Evolutionary conservation across 2,797 vertebrate genomes (phyloP), one percentile per base, ranked within the genome.

Genomic region (Percopsis omiscomaycus): DNA sequence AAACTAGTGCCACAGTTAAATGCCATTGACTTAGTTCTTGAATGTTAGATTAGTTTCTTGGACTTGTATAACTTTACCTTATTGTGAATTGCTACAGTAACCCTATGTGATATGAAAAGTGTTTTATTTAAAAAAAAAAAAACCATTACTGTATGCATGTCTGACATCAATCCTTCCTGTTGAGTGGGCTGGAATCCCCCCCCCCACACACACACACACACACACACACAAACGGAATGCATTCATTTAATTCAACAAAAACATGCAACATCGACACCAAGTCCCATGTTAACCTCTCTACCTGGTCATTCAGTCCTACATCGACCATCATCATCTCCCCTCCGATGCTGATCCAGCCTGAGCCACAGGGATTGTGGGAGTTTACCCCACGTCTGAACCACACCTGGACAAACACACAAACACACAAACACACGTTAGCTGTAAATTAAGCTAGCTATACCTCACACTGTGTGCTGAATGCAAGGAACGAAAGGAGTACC

Each of bases 361-460:
- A 96, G 55, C 98, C 98, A 59, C 95, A 93, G 44, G 97, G 95
- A 63, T 96, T 98, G 86, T 99, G 95, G 0, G 97, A 98, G 79
- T 95, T 97, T 65, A 99, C 93, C 0, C 98, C 97, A 76, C 97
- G 95, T 81, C 97, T 91, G 87, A 99, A 99, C 98, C 98, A 99
- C 37, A 99, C 95, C 98, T 99, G 52, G 49, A 59, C 49, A 61
- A 28, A 78, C 2, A 54, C 49, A 64, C 14, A 45, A 48, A 72
- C 54, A 62, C 9, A 58, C 11, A 60, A 3, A 59, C 5, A 64
- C 42, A 62, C 1, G 9, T 9, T 3, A 3, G 9, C 37, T 8
- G 37, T 42, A 42, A 42, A 42, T 42, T 8, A 6, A 42, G 6
- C 37, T 42, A 42, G 6, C 37, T 42, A 42, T 42, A 42, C 37